Percentiles rank a stretch among this genome's conserved stretches.
phyloP scores from a whole-genome alignment of 2,888 invertebrate genomes.

The Microdon myrmicae region DNA sequence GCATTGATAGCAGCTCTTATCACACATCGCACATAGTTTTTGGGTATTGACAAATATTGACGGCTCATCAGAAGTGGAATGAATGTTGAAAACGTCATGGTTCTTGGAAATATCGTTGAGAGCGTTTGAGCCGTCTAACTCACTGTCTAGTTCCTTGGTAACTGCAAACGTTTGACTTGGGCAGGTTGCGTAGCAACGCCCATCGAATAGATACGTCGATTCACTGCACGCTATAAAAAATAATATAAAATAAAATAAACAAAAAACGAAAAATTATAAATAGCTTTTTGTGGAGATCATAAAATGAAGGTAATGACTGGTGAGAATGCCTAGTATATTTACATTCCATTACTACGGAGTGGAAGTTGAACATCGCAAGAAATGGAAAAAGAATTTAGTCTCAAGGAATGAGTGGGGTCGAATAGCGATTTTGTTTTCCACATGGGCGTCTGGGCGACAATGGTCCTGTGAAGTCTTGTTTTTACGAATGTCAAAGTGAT shows the following conservation, averaged over 20 bases:
- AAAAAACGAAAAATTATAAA: slow-evolving; percentile 2
- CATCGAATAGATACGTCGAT: slow-evolving; percentile 59
- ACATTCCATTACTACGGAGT: too few relatives aligned
- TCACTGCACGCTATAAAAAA: slow-evolving; percentile 63
- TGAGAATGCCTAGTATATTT: too few relatives aligned
- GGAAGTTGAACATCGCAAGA: too few relatives aligned
- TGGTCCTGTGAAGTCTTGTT: too few relatives aligned
- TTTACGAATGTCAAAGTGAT: too few relatives aligned
- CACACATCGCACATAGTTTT: slow-evolving; percentile 59
- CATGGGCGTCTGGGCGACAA: too few relatives aligned
- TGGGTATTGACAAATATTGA: slow-evolving; percentile 3
- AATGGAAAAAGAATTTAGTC: too few relatives aligned
- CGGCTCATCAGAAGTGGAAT: slow-evolving; percentile 5
- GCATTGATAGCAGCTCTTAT: slow-evolving; percentile 62
- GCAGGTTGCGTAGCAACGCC: slow-evolving; percentile 62
- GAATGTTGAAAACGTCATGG: neutral
- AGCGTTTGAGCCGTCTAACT: slow-evolving; percentile 4
- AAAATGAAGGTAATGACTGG: too few relatives aligned
- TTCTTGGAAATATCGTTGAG: slow-evolving; percentile 3
- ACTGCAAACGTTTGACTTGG: slow-evolving; percentile 59
- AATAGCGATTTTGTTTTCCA: too few relatives aligned
- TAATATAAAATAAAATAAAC: slow-evolving; percentile 2
- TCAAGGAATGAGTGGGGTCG: too few relatives aligned
- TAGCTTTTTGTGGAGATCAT: too few relatives aligned
- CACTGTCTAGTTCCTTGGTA: slow-evolving; percentile 18